phyloP scores from a whole-genome alignment of 2,888 invertebrate species.

The Chrysodeixis includens region DNA sequence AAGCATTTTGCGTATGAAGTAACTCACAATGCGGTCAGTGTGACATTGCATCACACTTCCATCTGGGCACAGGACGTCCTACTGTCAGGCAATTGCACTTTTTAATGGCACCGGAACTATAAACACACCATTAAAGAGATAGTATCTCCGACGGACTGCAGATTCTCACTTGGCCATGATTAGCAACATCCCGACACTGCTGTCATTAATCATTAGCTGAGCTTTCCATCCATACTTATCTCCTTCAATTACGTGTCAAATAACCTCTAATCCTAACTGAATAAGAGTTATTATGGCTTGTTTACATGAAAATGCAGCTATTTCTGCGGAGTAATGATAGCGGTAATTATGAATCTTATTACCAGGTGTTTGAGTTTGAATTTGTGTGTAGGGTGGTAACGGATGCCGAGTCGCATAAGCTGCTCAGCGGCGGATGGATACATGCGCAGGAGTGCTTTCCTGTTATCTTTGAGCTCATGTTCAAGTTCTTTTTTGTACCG shows the following conservation, averaged over 20 bases:
- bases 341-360: conserved; percentile 53
- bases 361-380: conserved; percentile 49
- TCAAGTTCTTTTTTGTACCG: conserved; percentile 43
- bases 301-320: conserved; percentile 30
- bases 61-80: conserved; percentile 23
- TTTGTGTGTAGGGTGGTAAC: conserved; percentile 42
- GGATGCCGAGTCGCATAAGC: conserved; percentile 55
- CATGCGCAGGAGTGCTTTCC: conserved; percentile 74
- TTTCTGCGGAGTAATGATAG: conserved; percentile 42
- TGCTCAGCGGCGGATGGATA: conserved; percentile 70
- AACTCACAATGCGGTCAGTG: not conserved
- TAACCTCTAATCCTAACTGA: conserved; percentile 41
- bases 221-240: conserved; percentile 65
- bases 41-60: conserved; percentile 28
- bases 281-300: conserved; percentile 57
- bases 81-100: conserved; percentile 30
- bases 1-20: not conserved
- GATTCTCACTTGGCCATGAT: conserved; percentile 69
- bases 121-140: conserved; percentile 54
- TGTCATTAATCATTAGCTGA: conserved; percentile 69
- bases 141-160: conserved; percentile 55
- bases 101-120: conserved; percentile 43
- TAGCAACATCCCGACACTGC: conserved; percentile 69
- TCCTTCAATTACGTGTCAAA: conserved; percentile 22
- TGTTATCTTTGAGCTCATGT: conserved; percentile 68